phyloP scores from a whole-genome alignment of 1,140 invertebrate species.

The Drosophila obscura region DNA sequence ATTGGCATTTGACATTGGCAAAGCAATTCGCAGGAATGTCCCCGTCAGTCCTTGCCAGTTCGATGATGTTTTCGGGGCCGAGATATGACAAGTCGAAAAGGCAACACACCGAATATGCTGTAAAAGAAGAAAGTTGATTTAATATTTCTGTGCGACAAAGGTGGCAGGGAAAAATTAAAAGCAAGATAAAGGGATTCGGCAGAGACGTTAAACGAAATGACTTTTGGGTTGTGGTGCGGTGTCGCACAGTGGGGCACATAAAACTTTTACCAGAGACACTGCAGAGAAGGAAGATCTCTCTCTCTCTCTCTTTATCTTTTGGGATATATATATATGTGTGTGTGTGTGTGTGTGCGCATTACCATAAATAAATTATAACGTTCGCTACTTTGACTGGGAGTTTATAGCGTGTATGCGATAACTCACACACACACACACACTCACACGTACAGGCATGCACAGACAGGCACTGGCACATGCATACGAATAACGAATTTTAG shows the following conservation, averaged over 20 bases:
- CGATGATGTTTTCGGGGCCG: conserved; percentile 6
- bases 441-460: conserved; percentile 2
- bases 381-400: conserved; percentile 71
- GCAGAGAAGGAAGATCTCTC: conserved; percentile 7
- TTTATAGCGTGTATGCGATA: conserved; percentile 78
- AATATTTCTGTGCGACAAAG: conserved; percentile 61
- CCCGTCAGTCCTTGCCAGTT: background rate
- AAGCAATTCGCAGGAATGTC: background rate
- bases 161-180: conserved; percentile 76
- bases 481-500: conserved; percentile 22
- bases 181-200: conserved; percentile 74
- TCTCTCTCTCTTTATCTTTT: background rate
- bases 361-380: conserved; percentile 82
- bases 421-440: conserved; percentile 46
- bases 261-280: conserved; percentile 55
- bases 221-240: conserved; percentile 47
- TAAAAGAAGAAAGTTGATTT: conserved; percentile 65
- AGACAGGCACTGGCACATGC: conserved; percentile 10
- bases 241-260: conserved; percentile 47
- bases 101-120: conserved; percentile 8
- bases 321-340: background rate
- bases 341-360: conserved; percentile 65
- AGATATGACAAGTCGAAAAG: background rate
- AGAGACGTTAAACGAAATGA: conserved; percentile 71
- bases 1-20: conserved; percentile 51